phyloP scores from a whole-genome alignment of 2,797 vertebrate genomes.

The Sebastiscus tertius region DNA sequence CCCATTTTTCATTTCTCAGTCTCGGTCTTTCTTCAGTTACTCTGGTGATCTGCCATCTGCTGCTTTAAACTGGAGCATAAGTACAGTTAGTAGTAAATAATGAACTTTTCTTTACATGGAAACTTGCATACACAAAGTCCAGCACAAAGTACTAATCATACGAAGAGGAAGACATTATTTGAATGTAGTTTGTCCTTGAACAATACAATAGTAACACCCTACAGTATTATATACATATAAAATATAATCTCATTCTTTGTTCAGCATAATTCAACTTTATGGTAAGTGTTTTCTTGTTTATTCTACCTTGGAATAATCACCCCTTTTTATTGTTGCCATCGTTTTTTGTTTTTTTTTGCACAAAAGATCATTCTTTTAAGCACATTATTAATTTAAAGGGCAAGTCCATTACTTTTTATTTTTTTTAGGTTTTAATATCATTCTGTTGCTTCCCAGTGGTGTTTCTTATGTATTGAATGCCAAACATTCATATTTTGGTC shows the following conservation, averaged over 20 bases:
- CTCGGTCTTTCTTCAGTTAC: not conserved
- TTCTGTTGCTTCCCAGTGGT: not conserved
- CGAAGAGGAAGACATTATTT: not conserved
- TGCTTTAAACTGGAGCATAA: not conserved
- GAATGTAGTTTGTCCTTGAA: not conserved
- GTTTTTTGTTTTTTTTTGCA: not conserved
- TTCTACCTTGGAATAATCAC: not conserved
- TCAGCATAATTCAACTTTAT: not conserved
- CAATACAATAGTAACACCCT: not conserved
- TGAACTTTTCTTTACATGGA: not conserved
- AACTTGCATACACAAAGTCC: not conserved
- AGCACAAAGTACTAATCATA: not conserved
- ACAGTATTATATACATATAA: not conserved
- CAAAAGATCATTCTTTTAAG: not conserved
- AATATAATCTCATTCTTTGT: not conserved
- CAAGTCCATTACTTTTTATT: not conserved
- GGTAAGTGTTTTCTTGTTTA: not conserved
- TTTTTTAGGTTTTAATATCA: not conserved
- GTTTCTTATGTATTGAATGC: too few species aligned
- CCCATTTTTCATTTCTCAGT: conserved; percentile 20
- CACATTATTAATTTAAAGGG: not conserved
- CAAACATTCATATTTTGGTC: too few species aligned
- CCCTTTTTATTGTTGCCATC: not conserved
- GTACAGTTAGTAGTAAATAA: not conserved
- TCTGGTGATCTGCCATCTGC: conserved; percentile 3